Conservation (phyloP, 2,797 vertebrate genomes). For the Synanceia verrucosa region DNA sequence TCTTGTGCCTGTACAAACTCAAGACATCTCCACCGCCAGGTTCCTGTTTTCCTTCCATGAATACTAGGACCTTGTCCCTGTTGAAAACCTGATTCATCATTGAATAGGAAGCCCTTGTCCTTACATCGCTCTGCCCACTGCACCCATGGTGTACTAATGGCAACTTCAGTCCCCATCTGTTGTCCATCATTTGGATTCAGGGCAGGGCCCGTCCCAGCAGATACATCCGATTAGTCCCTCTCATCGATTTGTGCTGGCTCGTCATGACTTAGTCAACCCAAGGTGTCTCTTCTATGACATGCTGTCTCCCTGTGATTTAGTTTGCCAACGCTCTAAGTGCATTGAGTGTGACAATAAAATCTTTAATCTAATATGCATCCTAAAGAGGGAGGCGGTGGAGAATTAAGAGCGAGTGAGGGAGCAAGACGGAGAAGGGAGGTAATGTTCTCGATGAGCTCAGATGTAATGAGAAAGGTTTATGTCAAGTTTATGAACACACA, state of each 20-base stretch:
- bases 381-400: slow-evolving; percentile 63
- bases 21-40: background rate
- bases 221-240: slow-evolving; percentile 84
- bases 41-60: slow-evolving; percentile 23
- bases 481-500: slow-evolving; percentile 49
- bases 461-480: slow-evolving; percentile 65
- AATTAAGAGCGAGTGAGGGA: slow-evolving; percentile 53
- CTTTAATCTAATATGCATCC: slow-evolving; percentile 80
- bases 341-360: slow-evolving; percentile 82
- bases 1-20: slow-evolving; percentile 3
- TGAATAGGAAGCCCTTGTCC: slow-evolving; percentile 69
- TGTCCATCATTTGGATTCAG: slow-evolving; percentile 83
- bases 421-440: slow-evolving; percentile 30
- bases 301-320: slow-evolving; percentile 77
- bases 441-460: slow-evolving; percentile 57
- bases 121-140: slow-evolving; percentile 59
- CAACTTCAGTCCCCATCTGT: slow-evolving; percentile 73
- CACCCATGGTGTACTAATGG: slow-evolving; percentile 76
- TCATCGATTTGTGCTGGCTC: slow-evolving; percentile 80
- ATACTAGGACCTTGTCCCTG: slow-evolving; percentile 58
- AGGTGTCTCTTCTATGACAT: slow-evolving; percentile 81
- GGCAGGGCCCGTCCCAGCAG: slow-evolving; percentile 73
- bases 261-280: slow-evolving; percentile 80
- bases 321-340: slow-evolving; percentile 79
- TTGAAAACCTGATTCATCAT: slow-evolving; percentile 59